These are phyloP conservation scores for Crioceris asparagi DNA, from an alignment of 2,888 invertebrate species.

Conservation along the genomic window DNA sequence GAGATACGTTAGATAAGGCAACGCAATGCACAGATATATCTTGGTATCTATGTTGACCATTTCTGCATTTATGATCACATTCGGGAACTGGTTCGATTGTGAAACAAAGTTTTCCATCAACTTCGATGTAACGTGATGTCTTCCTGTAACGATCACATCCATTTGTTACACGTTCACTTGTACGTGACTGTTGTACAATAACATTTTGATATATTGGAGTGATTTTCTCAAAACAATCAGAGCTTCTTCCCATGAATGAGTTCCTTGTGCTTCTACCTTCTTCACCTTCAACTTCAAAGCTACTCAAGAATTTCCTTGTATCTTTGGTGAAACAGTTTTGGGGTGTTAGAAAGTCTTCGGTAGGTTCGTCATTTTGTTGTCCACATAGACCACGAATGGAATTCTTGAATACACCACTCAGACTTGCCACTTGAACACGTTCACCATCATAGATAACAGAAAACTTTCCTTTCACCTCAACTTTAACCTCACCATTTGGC, in stretches of 20 bases:
- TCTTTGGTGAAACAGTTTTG: slow-evolving; percentile 43
- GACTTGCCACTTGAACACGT: slow-evolving; percentile 37
- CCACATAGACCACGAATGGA: slow-evolving; percentile 57
- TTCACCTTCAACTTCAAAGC: slow-evolving; percentile 43
- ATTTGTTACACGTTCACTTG: too few species aligned
- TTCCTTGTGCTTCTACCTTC: slow-evolving; percentile 29
- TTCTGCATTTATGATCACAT: slow-evolving; percentile 41
- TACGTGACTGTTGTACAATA: too few species aligned
- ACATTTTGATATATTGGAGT: too few species aligned
- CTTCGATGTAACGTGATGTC: slow-evolving; percentile 45
- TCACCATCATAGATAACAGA: slow-evolving; percentile 49
- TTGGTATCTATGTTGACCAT: slow-evolving; percentile 34
- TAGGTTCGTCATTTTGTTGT: slow-evolving; percentile 46
- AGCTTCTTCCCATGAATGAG: slow-evolving; percentile 32
- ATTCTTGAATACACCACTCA: slow-evolving; percentile 40
- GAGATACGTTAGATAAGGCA: slow-evolving; percentile 23
- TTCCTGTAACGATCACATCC: slow-evolving; percentile 29
- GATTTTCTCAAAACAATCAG: slow-evolving; percentile 32
- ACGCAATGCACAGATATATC: slow-evolving; percentile 40
- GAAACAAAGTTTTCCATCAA: slow-evolving; percentile 49
- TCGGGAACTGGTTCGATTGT: slow-evolving; percentile 44
- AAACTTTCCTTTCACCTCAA: slow-evolving; percentile 43
- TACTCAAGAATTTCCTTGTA: slow-evolving; percentile 44
- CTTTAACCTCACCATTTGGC: slow-evolving; percentile 44
- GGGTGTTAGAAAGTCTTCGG: slow-evolving; percentile 50